Conservation (phyloP, 2,797 vertebrate species). For the Sebastes steindachneri region DNA sequence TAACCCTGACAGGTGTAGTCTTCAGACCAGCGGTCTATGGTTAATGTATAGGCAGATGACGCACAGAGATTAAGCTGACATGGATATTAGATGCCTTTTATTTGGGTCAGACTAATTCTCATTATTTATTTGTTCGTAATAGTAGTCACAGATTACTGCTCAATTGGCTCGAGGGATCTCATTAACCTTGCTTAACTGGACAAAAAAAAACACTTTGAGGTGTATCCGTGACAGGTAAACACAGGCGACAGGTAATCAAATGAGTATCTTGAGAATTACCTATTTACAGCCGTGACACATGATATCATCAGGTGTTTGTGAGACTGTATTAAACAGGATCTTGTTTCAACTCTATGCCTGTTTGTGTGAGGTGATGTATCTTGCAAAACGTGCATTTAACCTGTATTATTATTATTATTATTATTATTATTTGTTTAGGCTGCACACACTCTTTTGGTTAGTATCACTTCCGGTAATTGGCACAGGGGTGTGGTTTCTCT, state of each 20-base stretch:
- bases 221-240: constrained; percentile 25
- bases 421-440: too few species aligned
- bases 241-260: constrained; percentile 34
- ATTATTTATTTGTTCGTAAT: constrained; percentile 72
- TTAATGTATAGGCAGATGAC: constrained; percentile 42
- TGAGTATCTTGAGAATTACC: constrained; percentile 14
- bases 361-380: not conserved
- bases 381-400: too few species aligned
- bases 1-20: constrained; percentile 5
- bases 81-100: constrained; percentile 41
- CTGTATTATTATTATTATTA: too few species aligned
- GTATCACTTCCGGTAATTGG: too few species aligned
- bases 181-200: constrained; percentile 48
- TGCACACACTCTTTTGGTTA: too few species aligned
- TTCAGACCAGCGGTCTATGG: not conserved
- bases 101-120: constrained; percentile 63
- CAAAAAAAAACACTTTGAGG: not conserved
- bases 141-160: constrained; percentile 51
- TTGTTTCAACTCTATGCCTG: not conserved
- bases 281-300: not conserved
- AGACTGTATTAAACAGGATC: not conserved
- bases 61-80: constrained; percentile 21
- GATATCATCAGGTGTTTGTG: not conserved
- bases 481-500: too few species aligned
- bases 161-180: constrained; percentile 10